Conservation (phyloP, 2,797 vertebrate genomes). For the Paedocypris micromegethes region DNA sequence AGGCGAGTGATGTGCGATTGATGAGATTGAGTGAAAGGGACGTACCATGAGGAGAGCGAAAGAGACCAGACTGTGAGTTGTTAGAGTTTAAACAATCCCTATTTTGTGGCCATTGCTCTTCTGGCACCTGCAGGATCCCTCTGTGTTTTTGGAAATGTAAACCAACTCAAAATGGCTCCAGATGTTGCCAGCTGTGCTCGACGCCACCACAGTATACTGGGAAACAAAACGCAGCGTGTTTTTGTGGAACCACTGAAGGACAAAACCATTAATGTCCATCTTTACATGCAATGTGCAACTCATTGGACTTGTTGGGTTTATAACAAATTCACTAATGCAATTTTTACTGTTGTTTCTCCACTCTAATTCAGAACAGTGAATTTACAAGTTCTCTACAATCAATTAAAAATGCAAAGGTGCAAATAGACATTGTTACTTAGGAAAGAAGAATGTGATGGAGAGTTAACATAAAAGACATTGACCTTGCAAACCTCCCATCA, state of each 20-base stretch:
- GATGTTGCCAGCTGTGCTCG: conserved; percentile 74
- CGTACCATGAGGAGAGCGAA: conserved; percentile 33
- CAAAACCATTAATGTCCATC: conserved; percentile 55
- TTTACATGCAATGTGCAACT: conserved; percentile 45
- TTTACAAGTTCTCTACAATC: conserved; percentile 44
- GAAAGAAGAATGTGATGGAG: conserved; percentile 53
- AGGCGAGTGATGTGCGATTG: conserved; percentile 41
- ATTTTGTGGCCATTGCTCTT: conserved; percentile 66
- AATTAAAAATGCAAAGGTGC: conserved; percentile 48
- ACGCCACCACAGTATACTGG: conserved; percentile 65
- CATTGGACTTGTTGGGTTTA: conserved; percentile 20
- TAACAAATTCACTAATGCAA: not conserved
- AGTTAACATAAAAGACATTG: conserved; percentile 56
- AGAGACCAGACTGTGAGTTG: conserved; percentile 44
- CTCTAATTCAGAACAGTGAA: conserved; percentile 28
- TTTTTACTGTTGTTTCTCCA: conserved; percentile 7
- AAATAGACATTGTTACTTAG: conserved; percentile 35
- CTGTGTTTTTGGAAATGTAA: conserved; percentile 75
- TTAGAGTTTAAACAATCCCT: conserved; percentile 67
- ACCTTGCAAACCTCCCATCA: conserved; percentile 54
- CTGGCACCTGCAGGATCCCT: conserved; percentile 76
- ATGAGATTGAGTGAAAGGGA: conserved; percentile 33
- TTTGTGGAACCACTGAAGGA: conserved; percentile 43
- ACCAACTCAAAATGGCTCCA: conserved; percentile 77
- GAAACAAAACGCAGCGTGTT: conserved; percentile 45